phyloP scores from a whole-genome alignment of 2,113 vertebrate species.

The Rhynchomys soricoides region DNA sequence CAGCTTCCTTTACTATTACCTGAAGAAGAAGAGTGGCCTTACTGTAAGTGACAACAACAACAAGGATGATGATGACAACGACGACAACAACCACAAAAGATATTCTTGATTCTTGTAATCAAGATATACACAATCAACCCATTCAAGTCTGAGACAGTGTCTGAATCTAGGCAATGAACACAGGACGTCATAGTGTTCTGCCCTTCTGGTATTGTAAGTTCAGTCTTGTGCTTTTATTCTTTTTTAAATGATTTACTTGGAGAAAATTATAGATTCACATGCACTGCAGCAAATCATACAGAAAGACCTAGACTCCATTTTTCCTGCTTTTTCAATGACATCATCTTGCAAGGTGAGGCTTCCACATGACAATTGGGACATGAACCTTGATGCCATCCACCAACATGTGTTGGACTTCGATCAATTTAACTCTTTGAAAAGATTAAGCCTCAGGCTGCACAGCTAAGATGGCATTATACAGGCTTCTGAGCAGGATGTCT shows the following conservation, averaged over 20 bases:
- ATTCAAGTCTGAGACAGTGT: not conserved
- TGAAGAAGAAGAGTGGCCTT: not conserved
- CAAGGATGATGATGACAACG: too few species aligned
- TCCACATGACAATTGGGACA: not conserved
- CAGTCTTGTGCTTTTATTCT: not conserved
- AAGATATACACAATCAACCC: accelerated
- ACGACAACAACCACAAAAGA: not conserved
- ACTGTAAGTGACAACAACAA: not conserved
- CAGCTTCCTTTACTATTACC: not conserved
- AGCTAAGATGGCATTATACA: not conserved
- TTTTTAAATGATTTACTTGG: not conserved
- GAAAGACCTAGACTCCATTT: not conserved
- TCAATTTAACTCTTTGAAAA: not conserved
- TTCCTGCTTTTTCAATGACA: not conserved
- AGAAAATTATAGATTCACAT: not conserved
- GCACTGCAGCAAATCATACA: not conserved
- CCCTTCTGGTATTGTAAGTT: not conserved
- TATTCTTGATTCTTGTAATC: not conserved
- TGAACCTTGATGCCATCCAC: too few species aligned
- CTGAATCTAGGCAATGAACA: not conserved
- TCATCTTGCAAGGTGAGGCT: not conserved
- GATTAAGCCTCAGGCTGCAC: not conserved
- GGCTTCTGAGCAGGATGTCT: too few species aligned
- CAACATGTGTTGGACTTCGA: not conserved
- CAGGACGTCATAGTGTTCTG: accelerated